Evolutionary conservation across 2,888 invertebrate genomes (phyloP), one percentile per base, ranked within the genome.

Genomic region (Heteromurus nitidus): DNA sequence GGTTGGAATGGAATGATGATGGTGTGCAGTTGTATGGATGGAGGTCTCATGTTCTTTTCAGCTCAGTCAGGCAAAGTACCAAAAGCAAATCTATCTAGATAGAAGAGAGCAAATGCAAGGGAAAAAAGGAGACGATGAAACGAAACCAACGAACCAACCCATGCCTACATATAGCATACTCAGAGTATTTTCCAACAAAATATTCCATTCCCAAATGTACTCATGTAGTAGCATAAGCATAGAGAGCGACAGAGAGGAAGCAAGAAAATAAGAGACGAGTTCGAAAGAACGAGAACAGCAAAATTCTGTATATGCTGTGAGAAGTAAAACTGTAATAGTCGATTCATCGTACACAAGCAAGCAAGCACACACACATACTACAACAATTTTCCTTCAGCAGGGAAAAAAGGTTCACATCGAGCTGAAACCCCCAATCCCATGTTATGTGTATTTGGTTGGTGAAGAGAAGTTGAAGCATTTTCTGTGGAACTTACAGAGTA

Each of bases 171-270:
- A n/a, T n/a, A n/a, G n/a, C n/a, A n/a, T n/a, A n/a, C n/a, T n/a
- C 44, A 76, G 24, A 60, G 65, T 65, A 80, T 70, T 58, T 81
- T 65, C 73, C 81, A 68, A 70, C 75, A 68, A 76, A 82, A 68
- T 82, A 76, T 82, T 82, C 81, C 81, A 82, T 69, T 75, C 74
- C 79, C 64, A 72, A 79, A 72, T 58, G 73, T 64, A 70, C 60
- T 42, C 53, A 24, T 3, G 55, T 42, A 58, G 70, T 16, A 22
- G 55, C 9, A 55, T 5, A 11, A 58, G 22, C 24, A 22, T 3
- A n/a, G 9, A 55, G 62, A 7, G 9, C 9, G 31, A 62, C n/a
- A n/a, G 20, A 65, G 42, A 42, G 20, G 42, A 18, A 22, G 24
- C 65, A 60, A 36, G 36, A 60, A 16, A n/a, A 9, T 13, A 36